Evolutionary conservation across 1,140 invertebrate species (phyloP).

Genomic region (Hylaeus volcanicus): DNA sequence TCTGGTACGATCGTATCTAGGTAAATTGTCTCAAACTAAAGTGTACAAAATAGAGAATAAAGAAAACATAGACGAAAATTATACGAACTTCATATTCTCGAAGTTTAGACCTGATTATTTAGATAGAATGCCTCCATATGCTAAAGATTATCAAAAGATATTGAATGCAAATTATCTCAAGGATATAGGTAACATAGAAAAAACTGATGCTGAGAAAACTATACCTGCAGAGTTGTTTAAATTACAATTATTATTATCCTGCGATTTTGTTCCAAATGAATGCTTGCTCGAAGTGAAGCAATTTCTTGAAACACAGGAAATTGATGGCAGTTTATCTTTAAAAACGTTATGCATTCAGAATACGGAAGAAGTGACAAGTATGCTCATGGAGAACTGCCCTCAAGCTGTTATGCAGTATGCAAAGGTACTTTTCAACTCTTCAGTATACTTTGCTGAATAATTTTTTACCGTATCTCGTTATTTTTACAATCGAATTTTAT

Average conservation of each 20-base stretch:
- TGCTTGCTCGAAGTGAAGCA: slow-evolving; percentile 76
- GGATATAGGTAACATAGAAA: slow-evolving; percentile 58
- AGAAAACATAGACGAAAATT: slow-evolving; percentile 61
- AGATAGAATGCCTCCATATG: slow-evolving; percentile 80
- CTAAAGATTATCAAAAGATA: slow-evolving; percentile 69
- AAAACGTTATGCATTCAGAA: slow-evolving; percentile 71
- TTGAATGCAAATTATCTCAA: slow-evolving; percentile 60
- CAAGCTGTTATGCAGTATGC: slow-evolving; percentile 82
- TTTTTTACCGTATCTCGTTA: slow-evolving; percentile 17
- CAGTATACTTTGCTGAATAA: slow-evolving; percentile 5
- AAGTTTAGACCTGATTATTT: slow-evolving; percentile 78
- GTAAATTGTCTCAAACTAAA: slow-evolving; percentile 78
- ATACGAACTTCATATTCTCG: slow-evolving; percentile 78
- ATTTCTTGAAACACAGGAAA: slow-evolving; percentile 75
- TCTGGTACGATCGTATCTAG: slow-evolving; percentile 82
- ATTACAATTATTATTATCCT: slow-evolving; percentile 76
- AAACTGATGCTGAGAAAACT: slow-evolving; percentile 56
- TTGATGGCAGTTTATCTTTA: slow-evolving; percentile 76
- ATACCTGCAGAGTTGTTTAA: slow-evolving; percentile 73
- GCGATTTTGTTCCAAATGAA: slow-evolving; percentile 74
- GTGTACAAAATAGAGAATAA: slow-evolving; percentile 68
- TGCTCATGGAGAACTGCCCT: slow-evolving; percentile 81
- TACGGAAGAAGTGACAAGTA: slow-evolving; percentile 66
- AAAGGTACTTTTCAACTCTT: slow-evolving; percentile 77
- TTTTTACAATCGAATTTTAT: slow-evolving; percentile 18